phyloP scores from a whole-genome alignment of 2,797 vertebrate species.

The Danio aesculapii region DNA sequence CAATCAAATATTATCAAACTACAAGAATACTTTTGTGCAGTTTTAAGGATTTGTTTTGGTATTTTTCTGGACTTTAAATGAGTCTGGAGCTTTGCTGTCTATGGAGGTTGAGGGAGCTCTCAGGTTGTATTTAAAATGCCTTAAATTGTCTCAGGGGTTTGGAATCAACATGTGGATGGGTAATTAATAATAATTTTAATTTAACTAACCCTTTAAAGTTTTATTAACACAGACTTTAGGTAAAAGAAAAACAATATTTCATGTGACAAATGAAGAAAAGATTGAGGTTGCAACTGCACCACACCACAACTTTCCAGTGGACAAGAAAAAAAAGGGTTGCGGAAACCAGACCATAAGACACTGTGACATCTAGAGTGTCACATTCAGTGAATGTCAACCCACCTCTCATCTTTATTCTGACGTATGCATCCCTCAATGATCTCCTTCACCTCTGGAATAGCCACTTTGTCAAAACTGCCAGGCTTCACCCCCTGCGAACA shows the following conservation, averaged over 20 bases:
- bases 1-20: too few relatives aligned
- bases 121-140: too few relatives aligned
- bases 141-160: too few relatives aligned
- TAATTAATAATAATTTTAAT: too few relatives aligned
- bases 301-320: background rate
- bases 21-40: too few relatives aligned
- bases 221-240: background rate
- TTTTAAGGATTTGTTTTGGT: too few relatives aligned
- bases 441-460: constrained; percentile 98
- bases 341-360: constrained; percentile 1
- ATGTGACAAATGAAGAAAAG: background rate
- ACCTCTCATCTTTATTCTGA: constrained; percentile 99
- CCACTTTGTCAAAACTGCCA: constrained; percentile 98
- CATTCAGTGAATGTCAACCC: constrained; percentile 17
- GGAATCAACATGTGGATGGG: too few relatives aligned
- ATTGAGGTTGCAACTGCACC: background rate
- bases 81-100: too few relatives aligned
- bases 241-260: background rate
- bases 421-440: constrained; percentile 99
- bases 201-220: too few relatives aligned
- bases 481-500: constrained; percentile 93
- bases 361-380: background rate
- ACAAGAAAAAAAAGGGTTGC: background rate
- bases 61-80: too few relatives aligned
- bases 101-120: too few relatives aligned